Evolutionary conservation across 2,797 vertebrate genomes (phyloP), one percentile per base, ranked within the genome.

Genomic region (Petrocephalus schoutedeni): DNA sequence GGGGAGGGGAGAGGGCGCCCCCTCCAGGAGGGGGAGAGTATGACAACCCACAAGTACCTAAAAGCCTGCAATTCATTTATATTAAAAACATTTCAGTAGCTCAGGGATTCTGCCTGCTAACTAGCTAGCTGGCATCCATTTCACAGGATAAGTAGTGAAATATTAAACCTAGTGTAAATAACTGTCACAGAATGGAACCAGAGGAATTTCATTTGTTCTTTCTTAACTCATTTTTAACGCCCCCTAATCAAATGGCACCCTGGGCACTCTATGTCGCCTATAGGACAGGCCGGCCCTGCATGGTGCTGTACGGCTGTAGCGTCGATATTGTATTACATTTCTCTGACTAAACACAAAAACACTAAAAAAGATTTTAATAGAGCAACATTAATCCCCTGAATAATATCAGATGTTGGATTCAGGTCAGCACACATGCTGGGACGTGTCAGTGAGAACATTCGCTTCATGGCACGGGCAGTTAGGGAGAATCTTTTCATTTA

Each of bases 331-430:
- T 77, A 28, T 77, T 49, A 41, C 74, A 49, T 19, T 4, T 80
- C 41, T 41, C 41, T 80, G 36, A 80, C 74, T 49, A 80, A 71
- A 16, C 64, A 36, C 16, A 36, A 67, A 32, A 67, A 71, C 64
- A 77, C 71, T 49, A 41, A 19, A 41, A 28, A 19, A 1, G 6
- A 77, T n/a, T n/a, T 49, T n/a, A 19, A n/a, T 45, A 77, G 32
- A 80, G 19, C 19, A 8, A 2, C 19, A 49, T 80, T 49, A 80
- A 80, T n/a, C 74, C 74, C n/a, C 7, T 49, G 36, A 80, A 49
- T 80, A 49, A 80, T 80, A 80, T 80, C 74, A 45, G 74, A 80
- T 49, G 74, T 80, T 49, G 45, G 16, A 80, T 80, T 80, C 74
- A 80, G 41, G 71, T 77, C 71, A 9, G 41, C 19, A 77, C 71